These are phyloP conservation scores for Listronotus bonariensis DNA, from an alignment of 1,140 invertebrate species.

Conservation along the genomic window DNA sequence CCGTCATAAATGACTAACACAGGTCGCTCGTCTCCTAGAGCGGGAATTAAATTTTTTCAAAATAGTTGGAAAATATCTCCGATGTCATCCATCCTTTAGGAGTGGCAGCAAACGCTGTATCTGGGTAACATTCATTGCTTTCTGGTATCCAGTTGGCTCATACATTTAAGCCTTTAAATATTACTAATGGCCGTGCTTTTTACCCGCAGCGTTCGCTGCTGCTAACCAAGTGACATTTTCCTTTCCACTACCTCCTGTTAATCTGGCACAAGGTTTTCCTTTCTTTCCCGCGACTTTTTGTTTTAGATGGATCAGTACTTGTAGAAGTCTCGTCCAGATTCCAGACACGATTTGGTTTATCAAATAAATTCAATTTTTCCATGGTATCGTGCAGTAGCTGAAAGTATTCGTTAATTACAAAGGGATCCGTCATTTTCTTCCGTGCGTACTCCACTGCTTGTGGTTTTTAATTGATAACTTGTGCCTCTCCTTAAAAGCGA, in stretches of 20 bases:
- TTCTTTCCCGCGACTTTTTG: constrained; percentile 46
- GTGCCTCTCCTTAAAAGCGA: neutral
- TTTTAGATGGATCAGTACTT: constrained; percentile 5
- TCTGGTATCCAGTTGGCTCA: constrained; percentile 33
- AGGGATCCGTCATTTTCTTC: constrained; percentile 1
- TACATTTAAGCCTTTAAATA: constrained; percentile 44
- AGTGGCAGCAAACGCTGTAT: constrained; percentile 45
- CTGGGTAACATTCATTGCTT: constrained; percentile 35
- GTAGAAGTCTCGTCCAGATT: constrained; percentile 2
- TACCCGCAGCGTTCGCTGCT: constrained; percentile 47
- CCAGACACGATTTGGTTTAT: constrained; percentile 2
- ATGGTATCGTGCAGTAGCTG: neutral
- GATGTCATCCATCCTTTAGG: constrained; percentile 50
- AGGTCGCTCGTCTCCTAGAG: constrained; percentile 38
- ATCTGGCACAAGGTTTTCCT: constrained; percentile 44
- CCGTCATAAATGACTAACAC: constrained; percentile 46
- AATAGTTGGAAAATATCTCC: constrained; percentile 41
- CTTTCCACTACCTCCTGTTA: constrained; percentile 45
- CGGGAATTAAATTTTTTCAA: constrained; percentile 43
- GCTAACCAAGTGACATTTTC: constrained; percentile 52
- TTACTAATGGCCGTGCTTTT: constrained; percentile 50
- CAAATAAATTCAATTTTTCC: neutral
- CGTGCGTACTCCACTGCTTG: neutral
- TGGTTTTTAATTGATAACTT: constrained; percentile 9
- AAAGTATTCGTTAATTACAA: constrained; percentile 4